Base-by-base conservation (phyloP, 2,113 vertebrate genomes). In the Casuarius casuarius region DNA sequence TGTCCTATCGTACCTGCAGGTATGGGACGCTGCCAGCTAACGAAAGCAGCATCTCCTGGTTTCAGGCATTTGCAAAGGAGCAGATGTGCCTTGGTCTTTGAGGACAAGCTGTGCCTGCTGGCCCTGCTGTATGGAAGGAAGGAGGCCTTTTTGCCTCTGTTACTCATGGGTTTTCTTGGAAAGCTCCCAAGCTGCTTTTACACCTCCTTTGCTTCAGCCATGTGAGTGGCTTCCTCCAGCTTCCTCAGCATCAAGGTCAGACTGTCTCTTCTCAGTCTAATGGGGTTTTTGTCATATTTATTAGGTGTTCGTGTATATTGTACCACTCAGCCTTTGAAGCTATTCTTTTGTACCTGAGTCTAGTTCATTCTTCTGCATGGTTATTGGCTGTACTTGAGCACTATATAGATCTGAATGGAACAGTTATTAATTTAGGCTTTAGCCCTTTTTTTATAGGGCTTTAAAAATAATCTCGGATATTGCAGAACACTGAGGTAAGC, bases 341-440 rank as follows among this genome's bases (percentile, higher is more conserved):
- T 91, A 40, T 83, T 87, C 31, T 94, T 17, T 23, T 0, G 1
- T 84, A 63, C 90, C 62, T 63, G 63, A 77, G 31, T 17, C 72
- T 83, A 35, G n/a, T 52, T 95, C 48, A 44, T 49, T 87, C 20
- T 79, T 65, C 71, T 80, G 38, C 59, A 18, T 1, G 2, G 48
- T 91, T 95, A 62, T 28, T 79, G 72, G 65, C 70, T 0, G 2
- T 26, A 20, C 83, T 76, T 93, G 85, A 86, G 38, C 76, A 56
- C 93, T 89, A 70, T 75, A 71, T 66, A 73, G 61, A 67, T 35
- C 56, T 72, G 90, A 90, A 76, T 16, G 72, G 26, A 56, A 83
- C n/a, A 71, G 85, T 81, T 92, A 92, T 75, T 89, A 81, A 96
- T 94, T 74, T 81, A 66, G 63, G 33, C 22, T 75, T 87, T 70